Evolutionary conservation across 1,140 invertebrate genomes (phyloP).

Genomic region (Harpegnathos saltator): DNA sequence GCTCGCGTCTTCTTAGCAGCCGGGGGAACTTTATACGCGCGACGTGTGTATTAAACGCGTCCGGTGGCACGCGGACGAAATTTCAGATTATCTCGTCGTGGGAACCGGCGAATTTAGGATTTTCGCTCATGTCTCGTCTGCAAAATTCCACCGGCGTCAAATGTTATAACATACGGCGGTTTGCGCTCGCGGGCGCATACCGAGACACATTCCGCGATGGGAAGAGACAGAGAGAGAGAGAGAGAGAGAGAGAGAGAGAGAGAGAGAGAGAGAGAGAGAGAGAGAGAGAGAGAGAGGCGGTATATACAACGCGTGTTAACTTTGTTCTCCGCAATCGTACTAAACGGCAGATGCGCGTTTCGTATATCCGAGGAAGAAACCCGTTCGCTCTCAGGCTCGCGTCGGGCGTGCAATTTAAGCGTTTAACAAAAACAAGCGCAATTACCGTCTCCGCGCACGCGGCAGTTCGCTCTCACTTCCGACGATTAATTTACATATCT

Average conservation of each 20-base stretch:
- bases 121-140: not conserved
- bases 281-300: too few species aligned
- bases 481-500: constrained; percentile 53
- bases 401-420: constrained; percentile 23
- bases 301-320: not conserved
- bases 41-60: too few species aligned
- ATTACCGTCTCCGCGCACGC: constrained; percentile 8
- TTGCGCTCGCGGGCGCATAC: constrained; percentile 1
- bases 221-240: too few species aligned
- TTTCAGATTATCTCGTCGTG: constrained; percentile 26
- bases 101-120: constrained; percentile 22
- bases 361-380: constrained; percentile 8
- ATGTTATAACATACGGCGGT: constrained; percentile 10
- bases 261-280: too few species aligned
- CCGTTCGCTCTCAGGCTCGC: not conserved
- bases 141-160: constrained; percentile 36
- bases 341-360: constrained; percentile 3
- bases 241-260: too few species aligned
- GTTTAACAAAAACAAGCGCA: constrained; percentile 34
- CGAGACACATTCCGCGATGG: not conserved
- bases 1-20: too few species aligned
- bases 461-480: constrained; percentile 5
- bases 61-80: not conserved
- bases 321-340: constrained; percentile 34
- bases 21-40: too few species aligned